Conservation (phyloP, 2,797 vertebrate genomes). For the Synaphobranchus kaupii region DNA sequence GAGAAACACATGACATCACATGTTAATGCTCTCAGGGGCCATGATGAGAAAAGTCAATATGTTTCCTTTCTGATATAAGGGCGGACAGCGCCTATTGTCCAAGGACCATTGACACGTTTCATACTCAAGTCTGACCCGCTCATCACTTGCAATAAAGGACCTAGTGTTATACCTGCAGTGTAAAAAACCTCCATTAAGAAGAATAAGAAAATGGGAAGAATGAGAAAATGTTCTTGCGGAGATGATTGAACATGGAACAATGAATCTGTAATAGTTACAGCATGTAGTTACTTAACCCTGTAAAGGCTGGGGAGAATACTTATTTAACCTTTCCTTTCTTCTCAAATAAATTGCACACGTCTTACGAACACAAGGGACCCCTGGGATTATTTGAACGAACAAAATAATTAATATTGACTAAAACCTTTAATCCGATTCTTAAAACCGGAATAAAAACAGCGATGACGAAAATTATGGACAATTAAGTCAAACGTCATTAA, state of each 20-base stretch:
- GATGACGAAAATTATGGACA: not conserved
- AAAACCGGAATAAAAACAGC: not conserved
- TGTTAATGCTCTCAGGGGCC: not conserved
- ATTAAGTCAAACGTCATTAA: not conserved
- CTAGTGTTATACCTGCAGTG: slow-evolving; percentile 49
- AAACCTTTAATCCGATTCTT: not conserved
- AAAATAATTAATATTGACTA: slow-evolving; percentile 8
- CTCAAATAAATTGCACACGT: not conserved
- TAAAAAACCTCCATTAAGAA: slow-evolving; percentile 22
- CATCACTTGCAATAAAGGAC: not conserved
- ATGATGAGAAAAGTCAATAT: slow-evolving; percentile 9
- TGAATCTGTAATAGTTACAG: slow-evolving; percentile 15
- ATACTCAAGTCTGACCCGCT: not conserved
- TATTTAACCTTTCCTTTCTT: not conserved
- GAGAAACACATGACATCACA: not conserved
- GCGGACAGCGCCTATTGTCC: not conserved
- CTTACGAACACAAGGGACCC: not conserved
- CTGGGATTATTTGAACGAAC: not conserved
- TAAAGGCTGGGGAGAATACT: not conserved
- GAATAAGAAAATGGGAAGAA: slow-evolving; percentile 9
- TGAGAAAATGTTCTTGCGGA: not conserved
- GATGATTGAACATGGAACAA: slow-evolving; percentile 16
- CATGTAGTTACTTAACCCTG: slow-evolving; percentile 8
- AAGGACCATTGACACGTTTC: not conserved
- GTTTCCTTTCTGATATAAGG: not conserved